Evolutionary conservation across 1,140 invertebrate species (phyloP).

Genomic region (Drosophila azteca): DNA sequence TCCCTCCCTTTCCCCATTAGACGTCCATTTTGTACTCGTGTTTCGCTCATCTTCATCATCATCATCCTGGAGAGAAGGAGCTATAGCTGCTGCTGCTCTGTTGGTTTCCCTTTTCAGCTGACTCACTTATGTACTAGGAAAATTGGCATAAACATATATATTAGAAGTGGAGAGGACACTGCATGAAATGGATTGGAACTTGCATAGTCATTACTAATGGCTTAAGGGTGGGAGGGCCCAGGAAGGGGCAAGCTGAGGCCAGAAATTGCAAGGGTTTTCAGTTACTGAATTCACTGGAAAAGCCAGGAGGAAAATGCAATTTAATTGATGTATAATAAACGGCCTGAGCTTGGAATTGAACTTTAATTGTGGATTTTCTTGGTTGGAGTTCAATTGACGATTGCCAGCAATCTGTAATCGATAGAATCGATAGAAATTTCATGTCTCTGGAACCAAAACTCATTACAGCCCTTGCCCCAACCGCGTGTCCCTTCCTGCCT

Average conservation of each 20-base stretch:
- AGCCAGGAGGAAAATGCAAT: too few relatives aligned
- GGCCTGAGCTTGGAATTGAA: too few relatives aligned
- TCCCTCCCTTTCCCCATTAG: background rate
- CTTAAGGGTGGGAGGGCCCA: constrained; percentile 9
- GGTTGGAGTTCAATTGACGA: too few relatives aligned
- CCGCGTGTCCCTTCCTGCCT: background rate
- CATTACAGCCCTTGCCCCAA: background rate
- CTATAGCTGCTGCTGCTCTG: background rate
- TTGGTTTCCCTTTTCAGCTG: constrained; percentile 57
- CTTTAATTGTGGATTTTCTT: too few relatives aligned
- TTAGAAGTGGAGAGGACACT: constrained; percentile 37
- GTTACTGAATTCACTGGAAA: too few relatives aligned
- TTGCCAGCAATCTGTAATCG: too few relatives aligned
- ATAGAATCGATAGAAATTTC: too few relatives aligned
- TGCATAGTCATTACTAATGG: constrained; percentile 51
- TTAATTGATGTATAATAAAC: too few relatives aligned
- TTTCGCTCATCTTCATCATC: constrained; percentile 11
- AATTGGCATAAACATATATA: constrained; percentile 82
- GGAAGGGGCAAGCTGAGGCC: background rate
- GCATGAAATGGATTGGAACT: constrained; percentile 29
- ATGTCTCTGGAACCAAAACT: background rate
- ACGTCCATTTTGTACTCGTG: constrained; percentile 34
- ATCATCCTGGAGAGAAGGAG: constrained; percentile 6
- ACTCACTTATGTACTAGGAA: constrained; percentile 79
- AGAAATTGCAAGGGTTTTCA: background rate